phyloP scores from a whole-genome alignment of 1,140 invertebrate genomes.

The Cotesia vestalis region DNA sequence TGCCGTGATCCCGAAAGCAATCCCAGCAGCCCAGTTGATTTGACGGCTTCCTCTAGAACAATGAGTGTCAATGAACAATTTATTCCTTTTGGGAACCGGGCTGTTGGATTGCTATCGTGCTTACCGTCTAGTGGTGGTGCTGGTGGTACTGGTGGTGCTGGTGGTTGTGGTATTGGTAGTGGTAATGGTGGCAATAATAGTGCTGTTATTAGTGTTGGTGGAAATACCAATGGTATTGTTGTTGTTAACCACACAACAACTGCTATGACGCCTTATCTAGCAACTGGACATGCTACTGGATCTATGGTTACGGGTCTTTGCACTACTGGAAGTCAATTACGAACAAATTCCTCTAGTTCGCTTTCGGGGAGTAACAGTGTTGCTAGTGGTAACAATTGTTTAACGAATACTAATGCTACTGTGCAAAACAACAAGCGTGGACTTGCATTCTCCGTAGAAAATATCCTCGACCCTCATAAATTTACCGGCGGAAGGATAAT shows the following conservation, averaged over 20 bases:
- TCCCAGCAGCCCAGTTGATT: conserved; percentile 61
- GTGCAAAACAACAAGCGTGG: conserved; percentile 60
- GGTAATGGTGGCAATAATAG: conserved; percentile 1
- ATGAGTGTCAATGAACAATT: conserved; percentile 48
- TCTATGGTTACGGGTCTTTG: conserved; percentile 52
- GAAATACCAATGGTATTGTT: conserved; percentile 5
- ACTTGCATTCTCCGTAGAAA: conserved; percentile 88
- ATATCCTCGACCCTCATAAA: conserved; percentile 90
- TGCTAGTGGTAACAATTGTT: conserved; percentile 41
- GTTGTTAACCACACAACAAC: not conserved
- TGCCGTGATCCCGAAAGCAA: conserved; percentile 58
- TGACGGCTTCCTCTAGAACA: conserved; percentile 58
- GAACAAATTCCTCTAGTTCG: conserved; percentile 3
- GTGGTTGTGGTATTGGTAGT: conserved; percentile 41
- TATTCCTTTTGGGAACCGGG: conserved; percentile 49
- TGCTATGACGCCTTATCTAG: conserved; percentile 36
- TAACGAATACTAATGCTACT: conserved; percentile 51
- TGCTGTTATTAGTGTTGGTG: not conserved
- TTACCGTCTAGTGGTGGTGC: conserved; percentile 45
- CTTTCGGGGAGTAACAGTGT: not conserved
- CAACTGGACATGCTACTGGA: conserved; percentile 48
- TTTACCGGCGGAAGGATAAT: conserved; percentile 75
- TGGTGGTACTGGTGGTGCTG: conserved; percentile 31
- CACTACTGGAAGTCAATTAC: conserved; percentile 42
- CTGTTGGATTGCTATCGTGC: conserved; percentile 49